A percentile compares a stretch with the other conserved stretches of the same genome.
These are phyloP conservation scores for Ariopsis seemanni DNA, from an alignment of 2,113 vertebrate species.

Conservation along the genomic window DNA sequence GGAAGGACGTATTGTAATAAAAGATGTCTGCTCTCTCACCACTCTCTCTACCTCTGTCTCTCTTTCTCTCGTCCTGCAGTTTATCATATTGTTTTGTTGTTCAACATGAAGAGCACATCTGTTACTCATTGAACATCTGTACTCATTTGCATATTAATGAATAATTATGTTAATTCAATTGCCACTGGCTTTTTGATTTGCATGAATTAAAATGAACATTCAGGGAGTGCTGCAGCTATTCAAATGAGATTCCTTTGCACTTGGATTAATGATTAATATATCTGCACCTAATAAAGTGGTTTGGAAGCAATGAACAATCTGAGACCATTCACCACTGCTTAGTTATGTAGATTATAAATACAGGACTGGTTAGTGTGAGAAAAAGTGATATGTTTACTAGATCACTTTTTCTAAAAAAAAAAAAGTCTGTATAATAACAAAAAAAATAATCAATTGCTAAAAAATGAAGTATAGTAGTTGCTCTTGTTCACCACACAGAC, in stretches of 20 bases:
- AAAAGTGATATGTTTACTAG: background rate
- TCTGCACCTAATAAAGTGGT: constrained; percentile 33
- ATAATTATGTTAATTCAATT: constrained; percentile 76
- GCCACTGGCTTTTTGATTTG: constrained; percentile 58
- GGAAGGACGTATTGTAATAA: constrained; percentile 26
- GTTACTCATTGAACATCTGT: constrained; percentile 74
- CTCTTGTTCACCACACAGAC: background rate
- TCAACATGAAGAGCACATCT: constrained; percentile 67
- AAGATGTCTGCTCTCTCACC: background rate
- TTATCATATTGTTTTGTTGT: constrained; percentile 64
- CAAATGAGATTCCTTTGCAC: constrained; percentile 35
- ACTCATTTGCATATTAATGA: constrained; percentile 76
- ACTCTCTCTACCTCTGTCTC: constrained; percentile 1
- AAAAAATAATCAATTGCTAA: background rate
- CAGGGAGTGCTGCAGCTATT: constrained; percentile 41
- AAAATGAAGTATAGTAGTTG: background rate
- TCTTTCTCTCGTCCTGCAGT: constrained; percentile 34
- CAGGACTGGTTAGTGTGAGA: background rate
- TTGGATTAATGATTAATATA: constrained; percentile 45
- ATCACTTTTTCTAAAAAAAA: too few species aligned
- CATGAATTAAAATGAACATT: constrained; percentile 61
- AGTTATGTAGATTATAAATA: constrained; percentile 4
- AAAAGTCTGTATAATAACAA: background rate
- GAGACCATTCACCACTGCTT: constrained; percentile 11
- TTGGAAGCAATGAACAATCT: constrained; percentile 14